Evolutionary conservation across 2,113 vertebrate genomes (phyloP).

Genomic region (Seriola aureovittata): DNA sequence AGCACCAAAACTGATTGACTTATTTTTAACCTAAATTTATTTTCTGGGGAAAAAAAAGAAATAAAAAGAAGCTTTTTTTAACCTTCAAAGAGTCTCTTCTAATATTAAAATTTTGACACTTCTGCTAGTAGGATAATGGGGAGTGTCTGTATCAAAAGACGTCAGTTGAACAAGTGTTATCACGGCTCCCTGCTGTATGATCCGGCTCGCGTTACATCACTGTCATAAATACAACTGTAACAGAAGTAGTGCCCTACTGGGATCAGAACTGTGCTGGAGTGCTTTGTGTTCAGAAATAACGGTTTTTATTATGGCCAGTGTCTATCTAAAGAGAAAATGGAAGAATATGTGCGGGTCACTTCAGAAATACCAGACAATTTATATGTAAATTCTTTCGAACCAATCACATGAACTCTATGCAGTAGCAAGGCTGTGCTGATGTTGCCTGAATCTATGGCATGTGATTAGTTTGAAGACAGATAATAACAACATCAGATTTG

Average conservation of each 20-base stretch:
- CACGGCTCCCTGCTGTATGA: conserved; percentile 36
- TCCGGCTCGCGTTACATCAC: conserved; percentile 30
- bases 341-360: conserved; percentile 10
- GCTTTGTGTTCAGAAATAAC: conserved; percentile 38
- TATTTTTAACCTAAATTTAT: conserved; percentile 23
- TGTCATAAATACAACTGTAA: conserved; percentile 55
- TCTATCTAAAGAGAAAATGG: conserved; percentile 15
- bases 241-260: conserved; percentile 29
- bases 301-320: background rate
- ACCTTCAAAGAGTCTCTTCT: conserved; percentile 11
- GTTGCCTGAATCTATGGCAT: background rate
- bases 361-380: conserved; percentile 7
- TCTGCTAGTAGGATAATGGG: conserved; percentile 33
- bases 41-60: conserved; percentile 31
- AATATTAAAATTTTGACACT: conserved; percentile 36
- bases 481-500: background rate
- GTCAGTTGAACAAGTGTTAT: conserved; percentile 36
- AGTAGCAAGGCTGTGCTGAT: background rate
- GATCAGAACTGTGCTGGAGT: conserved; percentile 29
- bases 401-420: background rate
- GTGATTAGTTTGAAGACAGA: conserved; percentile 3
- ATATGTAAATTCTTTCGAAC: conserved; percentile 32
- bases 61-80: background rate
- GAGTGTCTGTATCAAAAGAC: conserved; percentile 50
- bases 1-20: background rate